These are phyloP conservation scores for Aplysina aerophoba DNA, from an alignment of 37 sponge, comb jelly and placozoan species.

Conservation along the genomic window DNA sequence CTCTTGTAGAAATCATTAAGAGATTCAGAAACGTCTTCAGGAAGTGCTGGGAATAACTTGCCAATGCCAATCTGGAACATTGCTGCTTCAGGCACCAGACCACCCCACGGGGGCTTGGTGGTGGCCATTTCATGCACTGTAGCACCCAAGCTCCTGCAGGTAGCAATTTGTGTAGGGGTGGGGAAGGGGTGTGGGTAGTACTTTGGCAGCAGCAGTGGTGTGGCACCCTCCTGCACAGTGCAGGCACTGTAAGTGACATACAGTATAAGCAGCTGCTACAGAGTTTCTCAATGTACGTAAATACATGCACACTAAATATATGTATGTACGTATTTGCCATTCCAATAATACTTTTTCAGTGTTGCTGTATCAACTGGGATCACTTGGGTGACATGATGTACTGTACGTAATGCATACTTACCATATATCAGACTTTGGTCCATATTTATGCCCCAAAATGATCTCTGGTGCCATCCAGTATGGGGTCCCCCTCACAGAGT, in stretches of 20 bases:
- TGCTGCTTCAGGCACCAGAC: slow-evolving; percentile 78
- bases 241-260: no score
- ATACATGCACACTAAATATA: no score
- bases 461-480: slow-evolving; percentile 98
- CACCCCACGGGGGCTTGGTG: slow-evolving; percentile 84
- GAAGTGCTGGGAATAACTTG: slow-evolving; percentile 59
- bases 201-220: not conserved
- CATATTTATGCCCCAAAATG: slow-evolving; percentile 79
- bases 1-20: slow-evolving; percentile 47
- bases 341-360: no score
- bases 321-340: no score
- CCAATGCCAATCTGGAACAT: slow-evolving; percentile 89
- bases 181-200: not conserved
- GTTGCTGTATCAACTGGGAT: no score
- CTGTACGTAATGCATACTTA: not conserved
- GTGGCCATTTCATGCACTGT: slow-evolving; percentile 89
- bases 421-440: slow-evolving; percentile 91
- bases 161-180: no score
- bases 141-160: slow-evolving; percentile 80
- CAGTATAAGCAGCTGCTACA: no score
- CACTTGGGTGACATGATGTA: no score
- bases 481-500: slow-evolving; percentile 91
- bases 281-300: no score
- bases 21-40: slow-evolving; percentile 57
- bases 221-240: no score